phyloP scores from a whole-genome alignment of 2,888 invertebrate species.

The Drosophila meridiana region DNA sequence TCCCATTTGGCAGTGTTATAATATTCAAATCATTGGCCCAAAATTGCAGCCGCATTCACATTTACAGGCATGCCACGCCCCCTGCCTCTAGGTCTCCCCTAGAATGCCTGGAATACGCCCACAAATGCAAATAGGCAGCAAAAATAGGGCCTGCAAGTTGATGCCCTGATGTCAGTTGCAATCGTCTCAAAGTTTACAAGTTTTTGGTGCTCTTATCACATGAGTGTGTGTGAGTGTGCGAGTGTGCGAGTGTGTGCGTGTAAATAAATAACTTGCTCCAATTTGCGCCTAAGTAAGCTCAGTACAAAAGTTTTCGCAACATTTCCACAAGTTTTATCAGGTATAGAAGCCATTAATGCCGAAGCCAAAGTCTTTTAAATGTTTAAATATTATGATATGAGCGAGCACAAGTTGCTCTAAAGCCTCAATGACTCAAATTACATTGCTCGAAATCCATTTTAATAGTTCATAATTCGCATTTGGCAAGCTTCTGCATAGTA shows the following conservation, averaged over 20 bases:
- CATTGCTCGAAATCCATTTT: conserved; percentile 1
- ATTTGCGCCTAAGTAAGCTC: conserved; percentile 37
- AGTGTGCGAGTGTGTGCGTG: conserved; percentile 1
- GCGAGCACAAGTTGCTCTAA: too few relatives aligned
- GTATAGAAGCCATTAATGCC: conserved; percentile 14
- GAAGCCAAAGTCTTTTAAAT: not conserved
- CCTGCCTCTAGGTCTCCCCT: too few relatives aligned
- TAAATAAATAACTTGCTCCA: conserved; percentile 49
- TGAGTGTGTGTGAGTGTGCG: not conserved
- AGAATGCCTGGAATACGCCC: not conserved
- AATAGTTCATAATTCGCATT: not conserved
- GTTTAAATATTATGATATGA: not conserved
- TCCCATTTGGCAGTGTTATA: conserved; percentile 27
- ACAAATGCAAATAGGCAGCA: conserved; percentile 46
- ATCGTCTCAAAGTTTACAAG: conserved; percentile 29
- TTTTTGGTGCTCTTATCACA: conserved; percentile 24
- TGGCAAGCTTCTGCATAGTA: not conserved
- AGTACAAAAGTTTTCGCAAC: conserved; percentile 19
- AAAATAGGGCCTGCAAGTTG: conserved; percentile 33
- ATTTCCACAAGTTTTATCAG: conserved; percentile 12
- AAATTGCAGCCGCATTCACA: conserved; percentile 19
- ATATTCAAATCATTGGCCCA: conserved; percentile 48
- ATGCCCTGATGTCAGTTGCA: conserved; percentile 48
- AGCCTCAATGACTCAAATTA: not conserved
- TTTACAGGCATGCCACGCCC: conserved; percentile 9